These are phyloP conservation scores for Phorcus lineatus DNA, from an alignment of 2,888 invertebrate species.

Conservation along the genomic window DNA sequence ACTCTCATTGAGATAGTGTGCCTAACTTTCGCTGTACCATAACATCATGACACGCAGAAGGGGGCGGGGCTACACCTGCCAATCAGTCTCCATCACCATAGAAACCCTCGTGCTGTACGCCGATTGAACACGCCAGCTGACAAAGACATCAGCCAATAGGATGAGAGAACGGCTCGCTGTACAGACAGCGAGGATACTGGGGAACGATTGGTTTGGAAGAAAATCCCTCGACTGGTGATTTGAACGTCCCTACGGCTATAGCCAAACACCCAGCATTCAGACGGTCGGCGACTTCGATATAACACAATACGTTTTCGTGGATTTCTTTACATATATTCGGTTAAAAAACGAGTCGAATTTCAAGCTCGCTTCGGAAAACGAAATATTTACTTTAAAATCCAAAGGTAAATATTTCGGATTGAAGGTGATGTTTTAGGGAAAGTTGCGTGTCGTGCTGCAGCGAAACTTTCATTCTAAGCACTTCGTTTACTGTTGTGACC, in stretches of 20 bases:
- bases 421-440: background rate
- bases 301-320: background rate
- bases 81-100: slow-evolving; percentile 22
- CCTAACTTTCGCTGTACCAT: slow-evolving; percentile 15
- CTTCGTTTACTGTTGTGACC: background rate
- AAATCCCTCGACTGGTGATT: background rate
- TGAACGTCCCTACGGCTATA: background rate
- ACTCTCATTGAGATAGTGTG: background rate
- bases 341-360: background rate
- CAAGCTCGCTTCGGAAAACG: background rate
- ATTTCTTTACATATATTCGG: background rate
- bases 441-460: background rate
- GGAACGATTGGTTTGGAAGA: no score
- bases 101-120: slow-evolving; percentile 19
- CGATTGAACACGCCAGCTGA: slow-evolving; percentile 10
- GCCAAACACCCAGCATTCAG: background rate
- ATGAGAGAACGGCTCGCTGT: background rate
- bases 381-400: slow-evolving; percentile 14
- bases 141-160: background rate
- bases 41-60: slow-evolving; percentile 9
- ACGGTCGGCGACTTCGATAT: background rate
- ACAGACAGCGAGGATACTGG: no score
- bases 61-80: slow-evolving; percentile 6
- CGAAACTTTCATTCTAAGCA: background rate
- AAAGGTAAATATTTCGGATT: background rate